A percentile compares a stretch with the other conserved stretches of the same genome.
Conservation (phyloP, 1,140 invertebrate genomes). For the Habropoda laboriosa region DNA sequence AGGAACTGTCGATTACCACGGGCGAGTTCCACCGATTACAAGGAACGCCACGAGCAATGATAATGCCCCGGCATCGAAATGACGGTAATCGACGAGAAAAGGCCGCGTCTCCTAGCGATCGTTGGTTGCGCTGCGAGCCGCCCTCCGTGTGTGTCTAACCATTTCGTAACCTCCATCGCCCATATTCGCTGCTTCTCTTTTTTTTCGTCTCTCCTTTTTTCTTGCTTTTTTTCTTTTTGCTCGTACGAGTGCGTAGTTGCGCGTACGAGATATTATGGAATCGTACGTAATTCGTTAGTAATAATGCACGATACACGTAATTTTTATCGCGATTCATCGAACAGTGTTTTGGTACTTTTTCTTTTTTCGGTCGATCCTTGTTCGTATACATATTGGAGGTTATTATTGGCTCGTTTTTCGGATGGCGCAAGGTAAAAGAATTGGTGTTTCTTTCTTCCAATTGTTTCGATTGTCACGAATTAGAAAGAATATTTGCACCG, state of each 20-base stretch:
- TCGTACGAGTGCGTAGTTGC: not conserved
- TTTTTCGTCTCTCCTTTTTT: no score
- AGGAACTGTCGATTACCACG: slow-evolving; percentile 27
- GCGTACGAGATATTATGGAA: not conserved
- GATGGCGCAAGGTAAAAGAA: no score
- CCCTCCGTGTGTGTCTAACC: not conserved
- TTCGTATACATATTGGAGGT: no score
- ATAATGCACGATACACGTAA: not conserved
- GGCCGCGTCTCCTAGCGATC: slow-evolving; percentile 8
- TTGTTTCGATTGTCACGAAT: no score
- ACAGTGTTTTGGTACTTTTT: no score
- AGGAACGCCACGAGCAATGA: slow-evolving; percentile 2
- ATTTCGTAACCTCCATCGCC: slow-evolving; percentile 12
- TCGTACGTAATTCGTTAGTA: not conserved
- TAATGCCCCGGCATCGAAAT: slow-evolving; percentile 20
- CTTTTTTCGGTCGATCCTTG: no score
- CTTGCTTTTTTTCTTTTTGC: not conserved
- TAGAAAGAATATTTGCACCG: no score
- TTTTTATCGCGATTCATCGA: no score
- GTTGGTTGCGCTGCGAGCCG: not conserved
- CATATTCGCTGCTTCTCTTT: not conserved
- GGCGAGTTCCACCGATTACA: slow-evolving; percentile 2
- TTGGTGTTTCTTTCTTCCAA: no score
- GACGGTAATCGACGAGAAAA: slow-evolving; percentile 35
- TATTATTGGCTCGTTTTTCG: no score